phyloP scores from a whole-genome alignment of 2,113 vertebrate genomes.

The Lagopus leucura region DNA sequence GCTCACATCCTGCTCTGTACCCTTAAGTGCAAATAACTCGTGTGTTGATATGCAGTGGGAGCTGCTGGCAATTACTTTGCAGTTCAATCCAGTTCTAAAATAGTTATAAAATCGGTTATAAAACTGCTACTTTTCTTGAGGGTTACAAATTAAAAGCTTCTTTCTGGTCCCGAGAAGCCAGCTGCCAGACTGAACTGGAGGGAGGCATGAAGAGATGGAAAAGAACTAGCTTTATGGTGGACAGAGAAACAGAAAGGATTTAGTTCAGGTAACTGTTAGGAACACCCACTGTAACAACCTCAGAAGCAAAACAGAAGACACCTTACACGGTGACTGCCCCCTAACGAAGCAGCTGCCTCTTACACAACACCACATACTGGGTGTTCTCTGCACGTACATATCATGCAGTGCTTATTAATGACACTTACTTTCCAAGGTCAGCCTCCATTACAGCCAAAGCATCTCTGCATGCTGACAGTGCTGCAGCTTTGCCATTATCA shows the following conservation, averaged over 20 bases:
- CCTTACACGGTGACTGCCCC: fast-evolving
- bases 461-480: neutral
- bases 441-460: neutral
- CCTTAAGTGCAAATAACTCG: neutral
- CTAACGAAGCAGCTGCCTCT: neutral
- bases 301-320: neutral
- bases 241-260: neutral
- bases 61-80: neutral
- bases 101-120: neutral
- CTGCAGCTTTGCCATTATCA: neutral
- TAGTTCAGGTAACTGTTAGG: neutral
- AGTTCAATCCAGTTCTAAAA: neutral
- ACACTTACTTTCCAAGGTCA: constrained; percentile 10
- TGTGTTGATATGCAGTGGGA: neutral
- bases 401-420: fast-evolving
- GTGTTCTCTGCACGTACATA: neutral
- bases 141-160: neutral
- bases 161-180: neutral
- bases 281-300: neutral
- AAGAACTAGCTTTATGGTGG: neutral
- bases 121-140: neutral
- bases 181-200: neutral
- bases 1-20: neutral
- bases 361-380: neutral
- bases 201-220: neutral